Evolutionary conservation across 2,888 invertebrate genomes (phyloP), one percentile per base, ranked within the genome.

Genomic region (Scrobipalpa atriplicella): DNA sequence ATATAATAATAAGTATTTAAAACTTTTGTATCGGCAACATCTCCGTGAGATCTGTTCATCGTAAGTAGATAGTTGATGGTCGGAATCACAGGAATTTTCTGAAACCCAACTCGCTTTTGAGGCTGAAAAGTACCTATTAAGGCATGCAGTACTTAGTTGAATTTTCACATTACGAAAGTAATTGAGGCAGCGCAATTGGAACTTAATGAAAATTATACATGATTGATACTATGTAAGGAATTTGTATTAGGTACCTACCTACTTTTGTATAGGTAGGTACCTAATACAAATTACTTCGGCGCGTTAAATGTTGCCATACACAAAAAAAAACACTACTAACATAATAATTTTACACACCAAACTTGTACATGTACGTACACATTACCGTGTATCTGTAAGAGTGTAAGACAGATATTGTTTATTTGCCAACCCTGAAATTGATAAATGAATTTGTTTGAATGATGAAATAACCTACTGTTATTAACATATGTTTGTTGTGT

Each of bases 21-120:
- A 36, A 9, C 13, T n/a, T 29, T 56, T 29, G 13, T 56, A n/a
- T 58, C 58, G 88, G 89, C 93, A 93, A 92, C 93, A 92, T 93
- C 90, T 89, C 84, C 86, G 86, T 87, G 89, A 78, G 66, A 65
- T 67, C 71, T 70, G 68, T 73, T 75, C 70, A 75, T 75, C 70
- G 79, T 87, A n/a, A n/a, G n/a, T n/a, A 84, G 82, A 74, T 84
- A 84, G 81, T 70, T 74, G 66, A 72, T 66, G 71, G 73, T 73
- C 69, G 73, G 65, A 39, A 21, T 54, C 66, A 62, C 66, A 39
- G 64, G 38, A 39, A n/a, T 64, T 47, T 66, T 60, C 63, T 65
- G 56, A 65, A 72, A 71, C 76, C 81, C 75, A 74, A 80, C 80
- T 83, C 82, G 83, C 85, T 84, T 83, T 61, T 70, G 13, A 77